These are phyloP conservation scores for Ophioderma brevispina DNA, from an alignment of 35 echinoderm and acorn worm genomes.

Conservation along the genomic window DNA sequence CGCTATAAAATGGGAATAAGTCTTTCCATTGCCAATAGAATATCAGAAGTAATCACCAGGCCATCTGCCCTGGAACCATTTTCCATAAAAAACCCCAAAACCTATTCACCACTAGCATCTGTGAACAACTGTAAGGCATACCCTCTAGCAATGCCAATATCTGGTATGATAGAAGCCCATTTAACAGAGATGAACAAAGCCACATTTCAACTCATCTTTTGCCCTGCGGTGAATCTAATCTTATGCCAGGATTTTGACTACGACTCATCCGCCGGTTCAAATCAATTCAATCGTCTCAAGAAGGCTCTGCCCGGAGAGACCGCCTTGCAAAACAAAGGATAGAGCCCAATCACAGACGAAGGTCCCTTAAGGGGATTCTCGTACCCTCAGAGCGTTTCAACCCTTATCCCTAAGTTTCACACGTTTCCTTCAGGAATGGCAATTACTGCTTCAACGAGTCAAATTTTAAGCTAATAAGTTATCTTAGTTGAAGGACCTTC, in stretches of 20 bases:
- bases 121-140: background rate
- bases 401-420: background rate
- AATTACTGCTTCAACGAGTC: background rate
- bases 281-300: slow-evolving; percentile 11
- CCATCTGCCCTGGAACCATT: background rate
- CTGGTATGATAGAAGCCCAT: background rate
- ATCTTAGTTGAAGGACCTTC: background rate
- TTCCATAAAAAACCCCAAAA: slow-evolving; percentile 4
- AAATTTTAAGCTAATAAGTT: background rate
- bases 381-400: background rate
- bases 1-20: background rate
- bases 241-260: background rate
- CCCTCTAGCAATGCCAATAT: background rate
- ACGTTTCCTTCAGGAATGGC: background rate
- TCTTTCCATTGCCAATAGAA: background rate
- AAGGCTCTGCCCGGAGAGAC: slow-evolving; percentile 17
- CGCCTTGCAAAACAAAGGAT: background rate
- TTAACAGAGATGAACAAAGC: background rate
- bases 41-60: background rate
- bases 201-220: background rate
- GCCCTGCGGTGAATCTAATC: background rate
- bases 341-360: slow-evolving; percentile 1
- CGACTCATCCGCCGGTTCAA: background rate
- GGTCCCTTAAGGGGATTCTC: background rate
- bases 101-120: slow-evolving; percentile 14